phyloP scores from a whole-genome alignment of 1,140 invertebrate genomes.

The Drosophila ambigua region DNA sequence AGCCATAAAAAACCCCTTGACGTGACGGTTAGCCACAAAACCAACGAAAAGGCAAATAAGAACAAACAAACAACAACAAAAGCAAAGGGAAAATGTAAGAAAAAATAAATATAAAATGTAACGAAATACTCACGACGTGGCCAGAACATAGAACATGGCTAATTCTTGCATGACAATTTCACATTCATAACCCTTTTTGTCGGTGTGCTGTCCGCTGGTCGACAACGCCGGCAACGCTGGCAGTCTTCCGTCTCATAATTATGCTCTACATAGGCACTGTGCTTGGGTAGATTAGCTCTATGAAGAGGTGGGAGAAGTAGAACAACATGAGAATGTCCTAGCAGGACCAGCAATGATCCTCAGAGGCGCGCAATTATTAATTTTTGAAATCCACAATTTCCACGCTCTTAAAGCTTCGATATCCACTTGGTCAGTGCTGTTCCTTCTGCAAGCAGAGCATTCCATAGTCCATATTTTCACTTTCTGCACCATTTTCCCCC shows the following conservation, averaged over 20 bases:
- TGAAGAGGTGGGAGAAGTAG: background rate
- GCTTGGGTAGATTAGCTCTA: background rate
- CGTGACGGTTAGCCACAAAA: constrained; percentile 72
- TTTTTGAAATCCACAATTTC: too few relatives aligned
- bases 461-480: background rate
- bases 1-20: constrained; percentile 67
- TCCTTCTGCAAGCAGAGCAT: constrained; percentile 10
- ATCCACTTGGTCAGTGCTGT: too few relatives aligned
- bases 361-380: too few relatives aligned
- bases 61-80: background rate
- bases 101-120: constrained; percentile 69
- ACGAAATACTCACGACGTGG: constrained; percentile 65
- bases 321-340: too few relatives aligned
- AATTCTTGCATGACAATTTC: constrained; percentile 84
- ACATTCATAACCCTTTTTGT: constrained; percentile 83
- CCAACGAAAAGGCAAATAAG: constrained; percentile 4
- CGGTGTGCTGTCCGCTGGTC: constrained; percentile 47
- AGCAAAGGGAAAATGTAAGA: constrained; percentile 2
- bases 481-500: constrained; percentile 5
- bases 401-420: too few relatives aligned
- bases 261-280: constrained; percentile 38
- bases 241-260: constrained; percentile 75
- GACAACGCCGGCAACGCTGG: constrained; percentile 26
- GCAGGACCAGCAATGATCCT: too few relatives aligned
- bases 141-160: constrained; percentile 81